These are phyloP conservation scores for Proales similis DNA, from an alignment of 1,140 invertebrate genomes.

Conservation along the genomic window DNA sequence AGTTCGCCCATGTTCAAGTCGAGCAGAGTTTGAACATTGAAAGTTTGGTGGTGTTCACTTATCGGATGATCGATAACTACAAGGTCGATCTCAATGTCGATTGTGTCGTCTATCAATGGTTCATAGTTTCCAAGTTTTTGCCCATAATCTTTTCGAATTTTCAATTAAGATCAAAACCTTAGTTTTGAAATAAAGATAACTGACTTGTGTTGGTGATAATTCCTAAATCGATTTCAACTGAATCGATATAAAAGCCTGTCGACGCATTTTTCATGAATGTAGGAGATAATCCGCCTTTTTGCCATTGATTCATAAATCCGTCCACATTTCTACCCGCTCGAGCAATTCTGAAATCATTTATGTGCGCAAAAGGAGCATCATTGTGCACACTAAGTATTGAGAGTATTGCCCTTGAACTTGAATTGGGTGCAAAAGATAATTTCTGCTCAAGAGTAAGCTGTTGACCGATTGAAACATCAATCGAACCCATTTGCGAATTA, in stretches of 20 bases:
- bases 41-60: slow-evolving; percentile 7
- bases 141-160: slow-evolving; percentile 35
- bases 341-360: slow-evolving; percentile 31
- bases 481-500: too few species aligned
- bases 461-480: slow-evolving; percentile 1
- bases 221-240: slow-evolving; percentile 41
- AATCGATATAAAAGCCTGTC: slow-evolving; percentile 42
- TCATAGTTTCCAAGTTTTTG: slow-evolving; percentile 38
- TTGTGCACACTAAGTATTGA: background rate
- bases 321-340: slow-evolving; percentile 42
- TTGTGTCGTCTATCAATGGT: slow-evolving; percentile 40
- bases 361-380: background rate
- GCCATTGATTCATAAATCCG: slow-evolving; percentile 20
- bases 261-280: slow-evolving; percentile 39
- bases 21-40: background rate
- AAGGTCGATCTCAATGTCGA: slow-evolving; percentile 41
- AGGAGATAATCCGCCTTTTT: slow-evolving; percentile 39
- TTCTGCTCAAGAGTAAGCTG: background rate
- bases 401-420: background rate
- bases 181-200: background rate
- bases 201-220: slow-evolving; percentile 45
- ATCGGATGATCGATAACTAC: slow-evolving; percentile 41
- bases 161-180: slow-evolving; percentile 31
- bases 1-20: background rate
- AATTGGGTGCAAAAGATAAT: slow-evolving; percentile 1